phyloP scores from a whole-genome alignment of 2,113 vertebrate genomes.

The Alligator mississippiensis region DNA sequence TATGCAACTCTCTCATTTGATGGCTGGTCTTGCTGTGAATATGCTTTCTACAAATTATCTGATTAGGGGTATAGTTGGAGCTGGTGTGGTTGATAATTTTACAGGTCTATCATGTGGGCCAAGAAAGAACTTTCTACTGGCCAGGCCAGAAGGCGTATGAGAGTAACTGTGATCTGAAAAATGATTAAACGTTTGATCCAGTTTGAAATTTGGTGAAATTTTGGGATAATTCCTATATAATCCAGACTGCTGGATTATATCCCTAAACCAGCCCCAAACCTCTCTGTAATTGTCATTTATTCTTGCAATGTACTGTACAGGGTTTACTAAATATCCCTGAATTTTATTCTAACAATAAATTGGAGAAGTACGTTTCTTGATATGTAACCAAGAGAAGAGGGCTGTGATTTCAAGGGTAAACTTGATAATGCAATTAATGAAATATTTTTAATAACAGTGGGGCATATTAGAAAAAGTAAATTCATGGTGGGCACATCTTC shows the following conservation, averaged over 20 bases:
- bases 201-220: background rate
- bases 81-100: background rate
- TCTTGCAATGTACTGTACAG: accelerated
- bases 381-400: background rate
- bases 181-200: background rate
- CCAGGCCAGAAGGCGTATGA: background rate
- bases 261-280: background rate
- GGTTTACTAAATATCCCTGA: slow-evolving; percentile 42
- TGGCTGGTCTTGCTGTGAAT: accelerated
- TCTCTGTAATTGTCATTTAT: background rate
- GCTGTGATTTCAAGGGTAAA: slow-evolving; percentile 39
- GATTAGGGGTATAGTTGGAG: background rate
- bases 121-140: background rate
- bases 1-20: background rate
- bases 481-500: slow-evolving; percentile 2
- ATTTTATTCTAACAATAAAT: slow-evolving; percentile 31
- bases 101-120: background rate
- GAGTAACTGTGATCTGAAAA: background rate
- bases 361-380: slow-evolving; percentile 15
- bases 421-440: slow-evolving; percentile 23
- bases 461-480: slow-evolving; percentile 33
- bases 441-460: background rate
- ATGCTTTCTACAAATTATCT: background rate
- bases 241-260: background rate
- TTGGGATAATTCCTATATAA: background rate